Evolutionary conservation across 1,140 invertebrate genomes (phyloP), one percentile per base, ranked within the genome.

Genomic region (Helicoverpa zea): DNA sequence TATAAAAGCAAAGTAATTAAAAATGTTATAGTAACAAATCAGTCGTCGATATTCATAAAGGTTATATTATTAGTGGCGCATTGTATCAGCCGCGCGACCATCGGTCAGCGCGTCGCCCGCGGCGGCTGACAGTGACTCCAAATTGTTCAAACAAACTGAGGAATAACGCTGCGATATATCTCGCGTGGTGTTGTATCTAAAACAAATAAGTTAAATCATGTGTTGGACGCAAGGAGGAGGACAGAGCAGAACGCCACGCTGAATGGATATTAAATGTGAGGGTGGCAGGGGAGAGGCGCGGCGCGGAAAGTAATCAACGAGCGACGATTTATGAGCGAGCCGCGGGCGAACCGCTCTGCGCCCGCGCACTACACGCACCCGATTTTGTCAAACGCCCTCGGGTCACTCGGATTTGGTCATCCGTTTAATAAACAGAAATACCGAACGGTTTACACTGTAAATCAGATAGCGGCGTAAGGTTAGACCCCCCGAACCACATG

Each of bases 141-240:
- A 84, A 79, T 77, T 80, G 83, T 86, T 86, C 80, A 88, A 90
- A 89, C 88, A 89, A 88, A 90, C 86, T 63, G 52, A 12, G 29
- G 83, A 77, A 89, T 89, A 92, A 92, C 89, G 90, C 86, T 82
- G 86, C 84, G 89, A 92, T 92, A 90, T 90, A 92, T 93, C 89
- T 92, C 85, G 79, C 72, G 83, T 87, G 88, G 81, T 87, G 87
- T 89, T 88, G 88, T 86, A 87, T 91, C 89, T 91, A 92, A 94
- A 94, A 92, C 91, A 94, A 94, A 94, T 92, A 94, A 92, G 80
- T 91, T 94, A 92, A 93, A 94, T 92, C 90, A 92, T 89, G 87
- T 89, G 16, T n/a, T 4, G 43, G 30, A 58, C 30, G 88, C 80
- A 88, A 82, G 35, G 61, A 64, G 83, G 80, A 79, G 75, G 51